These are phyloP conservation scores for Erpetoichthys calabaricus DNA, from an alignment of 2,797 vertebrate genomes.

Conservation along the genomic window DNA sequence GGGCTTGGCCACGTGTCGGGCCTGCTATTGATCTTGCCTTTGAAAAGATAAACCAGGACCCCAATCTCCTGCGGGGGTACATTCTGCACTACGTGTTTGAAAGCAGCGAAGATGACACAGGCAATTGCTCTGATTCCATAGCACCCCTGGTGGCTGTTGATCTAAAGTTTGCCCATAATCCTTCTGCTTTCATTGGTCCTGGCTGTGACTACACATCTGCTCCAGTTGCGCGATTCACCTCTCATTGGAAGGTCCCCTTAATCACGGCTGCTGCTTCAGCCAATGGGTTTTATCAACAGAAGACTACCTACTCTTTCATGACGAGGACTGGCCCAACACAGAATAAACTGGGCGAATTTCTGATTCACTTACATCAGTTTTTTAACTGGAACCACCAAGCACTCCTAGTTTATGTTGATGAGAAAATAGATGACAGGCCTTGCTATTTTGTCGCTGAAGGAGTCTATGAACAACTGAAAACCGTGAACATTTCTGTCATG, in stretches of 20 bases:
- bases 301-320: conserved; percentile 45
- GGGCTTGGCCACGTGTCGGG: conserved; percentile 82
- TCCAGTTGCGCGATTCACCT: conserved; percentile 67
- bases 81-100: conserved; percentile 48
- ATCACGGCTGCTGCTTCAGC: conserved; percentile 76
- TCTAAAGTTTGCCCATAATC: conserved; percentile 55
- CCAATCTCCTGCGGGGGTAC: conserved; percentile 47
- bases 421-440: conserved; percentile 53
- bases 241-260: conserved; percentile 75
- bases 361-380: conserved; percentile 52
- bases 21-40: conserved; percentile 62
- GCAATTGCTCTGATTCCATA: conserved; percentile 69
- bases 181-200: conserved; percentile 72
- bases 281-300: conserved; percentile 48
- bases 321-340: conserved; percentile 79
- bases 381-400: conserved; percentile 65
- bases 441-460: conserved; percentile 79
- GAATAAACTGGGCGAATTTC: conserved; percentile 71
- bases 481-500: conserved; percentile 49
- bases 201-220: conserved; percentile 77
- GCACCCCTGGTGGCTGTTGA: conserved; percentile 75
- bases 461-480: conserved; percentile 49
- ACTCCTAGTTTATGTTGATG: conserved; percentile 65
- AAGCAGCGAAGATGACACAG: conserved; percentile 57
- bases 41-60: conserved; percentile 37